Base-by-base conservation (phyloP, 2,888 invertebrate species). In the Odontomyia ornata region DNA sequence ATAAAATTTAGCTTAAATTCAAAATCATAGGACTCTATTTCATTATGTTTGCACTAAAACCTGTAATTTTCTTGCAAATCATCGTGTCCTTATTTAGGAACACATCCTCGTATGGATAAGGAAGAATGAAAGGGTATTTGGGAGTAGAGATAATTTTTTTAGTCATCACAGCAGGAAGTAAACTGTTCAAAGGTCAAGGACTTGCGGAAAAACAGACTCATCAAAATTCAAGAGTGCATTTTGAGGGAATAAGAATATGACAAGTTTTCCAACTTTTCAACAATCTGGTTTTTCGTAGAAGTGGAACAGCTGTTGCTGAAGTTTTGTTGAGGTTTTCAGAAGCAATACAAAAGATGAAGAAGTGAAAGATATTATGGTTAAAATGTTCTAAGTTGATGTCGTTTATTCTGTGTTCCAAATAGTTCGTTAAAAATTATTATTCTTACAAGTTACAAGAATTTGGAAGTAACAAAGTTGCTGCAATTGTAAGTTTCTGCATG, bases 141-240 rank as follows among this genome's bases (percentile, higher is more conserved):
- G 46, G n/a, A 23, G n/a, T 36, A 21, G 64, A 25, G 28, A 46
- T 43, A 43, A n/a, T n/a, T n/a, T n/a, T n/a, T n/a, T 46, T 43
- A 3, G 9, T 36, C 23, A 23, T 67, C 67, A 23, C 67, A 67
- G 46, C 67, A 46, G 67, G 67, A 67, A 67, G 67, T 46, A 43
- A 64, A 43, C 67, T 46, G 43, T 67, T 67, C 21, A 67, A 46
- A 67, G 67, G 67, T 67, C 67, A 67, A 67, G 67, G 67, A 27
- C 67, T 67, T 67, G 43, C 9, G 67, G 67, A 67, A 36, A 67
- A 67, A 46, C 67, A 43, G 4, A n/a, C 27, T 67, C 46, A 67
- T 43, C 46, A 46, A 67, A 46, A 43, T 67, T 67, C 64, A 64
- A 27, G 30, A 30, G 64, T 36, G 3, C 13, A n/a, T 25, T 23